Percentiles rank a stretch among this genome's conserved stretches.
phyloP scores from a whole-genome alignment of 1,140 invertebrate species.

The Zaprionus capensis region DNA sequence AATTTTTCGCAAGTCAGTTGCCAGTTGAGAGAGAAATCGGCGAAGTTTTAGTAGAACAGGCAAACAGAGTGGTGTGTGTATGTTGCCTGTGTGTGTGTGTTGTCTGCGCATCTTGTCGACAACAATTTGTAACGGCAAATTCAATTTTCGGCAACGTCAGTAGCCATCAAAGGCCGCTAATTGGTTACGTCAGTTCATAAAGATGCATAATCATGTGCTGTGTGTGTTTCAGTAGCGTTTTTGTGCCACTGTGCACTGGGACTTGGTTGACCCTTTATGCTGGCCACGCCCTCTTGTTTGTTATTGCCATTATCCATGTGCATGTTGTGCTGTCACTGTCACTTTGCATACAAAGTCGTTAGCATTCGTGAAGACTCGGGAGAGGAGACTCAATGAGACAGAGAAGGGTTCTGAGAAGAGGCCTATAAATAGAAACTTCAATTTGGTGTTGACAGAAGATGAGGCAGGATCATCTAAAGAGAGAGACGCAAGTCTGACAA shows the following conservation, averaged over 20 bases:
- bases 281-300: conserved; percentile 50
- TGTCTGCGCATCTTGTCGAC: conserved; percentile 20
- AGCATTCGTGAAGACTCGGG: conserved; percentile 26
- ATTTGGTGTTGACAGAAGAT: not conserved
- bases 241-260: conserved; percentile 51
- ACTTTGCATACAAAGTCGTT: conserved; percentile 67
- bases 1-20: conserved; percentile 59
- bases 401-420: not conserved
- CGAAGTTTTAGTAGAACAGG: conserved; percentile 23
- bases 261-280: conserved; percentile 13
- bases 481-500: not conserved
- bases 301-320: conserved; percentile 41
- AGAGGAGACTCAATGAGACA: not conserved
- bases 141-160: conserved; percentile 52
- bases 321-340: conserved; percentile 51
- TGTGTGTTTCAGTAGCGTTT: conserved; percentile 13
- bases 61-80: not conserved
- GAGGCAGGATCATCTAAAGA: not conserved
- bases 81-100: conserved; percentile 11
- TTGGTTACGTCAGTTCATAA: conserved; percentile 54
- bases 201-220: conserved; percentile 44
- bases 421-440: not conserved
- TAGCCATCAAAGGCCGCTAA: conserved; percentile 39
- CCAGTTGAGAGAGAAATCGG: conserved; percentile 25
- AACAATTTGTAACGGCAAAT: conserved; percentile 51